Percentiles rank a stretch among this genome's conserved stretches.
Conservation (phyloP, 2,113 vertebrate species). For the Chamaetylas fuelleborni region DNA sequence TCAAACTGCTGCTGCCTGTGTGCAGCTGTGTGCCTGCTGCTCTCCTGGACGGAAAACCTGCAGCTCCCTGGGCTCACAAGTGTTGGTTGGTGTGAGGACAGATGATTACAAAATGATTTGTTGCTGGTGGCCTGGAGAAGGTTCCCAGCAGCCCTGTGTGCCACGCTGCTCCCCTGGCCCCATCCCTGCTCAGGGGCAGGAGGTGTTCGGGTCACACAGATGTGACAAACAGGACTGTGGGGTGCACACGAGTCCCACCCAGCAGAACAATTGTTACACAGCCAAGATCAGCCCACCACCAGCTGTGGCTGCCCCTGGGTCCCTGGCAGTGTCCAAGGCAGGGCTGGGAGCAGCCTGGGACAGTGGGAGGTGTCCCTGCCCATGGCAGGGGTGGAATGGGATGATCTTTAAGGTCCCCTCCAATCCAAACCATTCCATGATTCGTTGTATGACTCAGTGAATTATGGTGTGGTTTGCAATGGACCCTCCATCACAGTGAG, state of each 20-base stretch:
- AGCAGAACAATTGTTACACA: accelerated
- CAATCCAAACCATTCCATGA: neutral
- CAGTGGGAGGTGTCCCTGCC: neutral
- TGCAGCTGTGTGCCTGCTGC: neutral
- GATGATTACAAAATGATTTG: accelerated
- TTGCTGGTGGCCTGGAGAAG: neutral
- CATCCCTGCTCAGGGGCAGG: neutral
- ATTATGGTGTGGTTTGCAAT: neutral
- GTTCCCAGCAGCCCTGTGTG: neutral
- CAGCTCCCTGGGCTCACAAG: neutral
- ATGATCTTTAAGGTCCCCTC: neutral
- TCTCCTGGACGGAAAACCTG: neutral
- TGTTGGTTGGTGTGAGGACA: neutral
- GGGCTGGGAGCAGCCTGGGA: neutral
- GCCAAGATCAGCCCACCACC: neutral
- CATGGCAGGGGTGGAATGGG: neutral
- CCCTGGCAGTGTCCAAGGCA: neutral
- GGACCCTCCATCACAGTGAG: neutral
- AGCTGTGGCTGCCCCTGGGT: neutral
- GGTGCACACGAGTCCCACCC: accelerated
- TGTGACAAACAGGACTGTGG: accelerated
- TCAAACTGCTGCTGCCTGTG: neutral
- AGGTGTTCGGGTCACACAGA: neutral
- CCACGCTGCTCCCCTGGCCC: neutral
- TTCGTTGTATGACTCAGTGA: neutral